phyloP scores from a whole-genome alignment of 53 echinoderm and acorn worm genomes.

The Glandiceps talaboti region DNA sequence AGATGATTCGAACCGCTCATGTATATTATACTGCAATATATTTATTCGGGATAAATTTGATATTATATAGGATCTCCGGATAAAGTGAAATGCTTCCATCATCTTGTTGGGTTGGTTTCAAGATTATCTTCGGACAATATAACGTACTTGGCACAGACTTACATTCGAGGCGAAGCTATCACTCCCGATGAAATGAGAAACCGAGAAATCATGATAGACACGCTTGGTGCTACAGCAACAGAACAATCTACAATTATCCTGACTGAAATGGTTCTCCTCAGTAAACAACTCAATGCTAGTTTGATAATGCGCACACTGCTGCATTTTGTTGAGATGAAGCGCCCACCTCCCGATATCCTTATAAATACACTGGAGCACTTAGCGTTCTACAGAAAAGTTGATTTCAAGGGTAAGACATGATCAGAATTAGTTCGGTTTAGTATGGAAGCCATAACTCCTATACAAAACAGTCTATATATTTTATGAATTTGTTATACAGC shows the following conservation, averaged over 20 bases:
- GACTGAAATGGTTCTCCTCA: not conserved
- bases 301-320: not conserved
- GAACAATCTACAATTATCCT: not conserved
- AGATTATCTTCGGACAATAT: not conserved
- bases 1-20: too few species aligned
- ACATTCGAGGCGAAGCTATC: not conserved
- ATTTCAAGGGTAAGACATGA: too few species aligned
- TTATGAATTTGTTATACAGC: too few species aligned
- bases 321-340: not conserved
- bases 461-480: too few species aligned
- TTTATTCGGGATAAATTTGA: too few species aligned
- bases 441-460: too few species aligned
- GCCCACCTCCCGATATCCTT: not conserved
- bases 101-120: not conserved
- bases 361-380: not conserved
- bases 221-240: not conserved
- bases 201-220: not conserved
- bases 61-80: not conserved
- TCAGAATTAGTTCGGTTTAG: too few species aligned
- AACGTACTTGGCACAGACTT: not conserved
- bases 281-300: not conserved
- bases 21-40: too few species aligned
- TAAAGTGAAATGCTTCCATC: not conserved
- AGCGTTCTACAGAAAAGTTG: not conserved
- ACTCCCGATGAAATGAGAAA: not conserved